Evolutionary conservation across 1,140 invertebrate species (phyloP), one percentile per base, ranked within the genome.

Genomic region (Cepaea nemoralis): DNA sequence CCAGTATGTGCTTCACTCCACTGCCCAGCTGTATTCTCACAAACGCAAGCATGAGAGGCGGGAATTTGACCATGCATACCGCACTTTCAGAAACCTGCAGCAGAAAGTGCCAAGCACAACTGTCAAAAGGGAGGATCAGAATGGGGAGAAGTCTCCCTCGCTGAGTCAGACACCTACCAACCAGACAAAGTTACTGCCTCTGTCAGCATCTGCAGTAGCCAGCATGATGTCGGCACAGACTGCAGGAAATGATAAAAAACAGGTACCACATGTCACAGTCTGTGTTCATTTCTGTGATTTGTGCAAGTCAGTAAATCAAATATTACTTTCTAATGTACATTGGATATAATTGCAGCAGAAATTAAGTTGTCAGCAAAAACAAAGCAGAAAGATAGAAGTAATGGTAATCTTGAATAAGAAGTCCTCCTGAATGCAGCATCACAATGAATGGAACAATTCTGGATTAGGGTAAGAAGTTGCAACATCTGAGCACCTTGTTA

Each of bases 21-120:
- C 96, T 87, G 96, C 97, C 71, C 98, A 99, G 89, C 94, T 99
- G n/a, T 97, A 98, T 90, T 97, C 97, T 1, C 98, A 99, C 91
- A 99, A 99, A 85, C 94, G 97, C 59, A 99, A 99, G 91, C 98
- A 99, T 91, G 98, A 99, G 80, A 87, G 90, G 5, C 81, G 88
- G 55, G 89, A 91, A 80, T 90, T 90, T 85, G 90, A 91, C 50
- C 87, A 84, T 66, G 88, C 88, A 0, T 90, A 91, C 83, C 86
- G 85, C 67, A 88, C 81, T 45, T 90, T 85, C 59, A 81, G 87
- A 42, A 85, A 88, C 35, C 82, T 84, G 14, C 84, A 85, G 35
- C 81, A 83, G 50, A 42, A 80, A 31, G 22, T 27, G 10, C 37
- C 14, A 10, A 0, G n/a, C 37, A 6, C 69, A 71, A 45, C 24